Percentiles rank a stretch among this genome's conserved stretches.
Evolutionary conservation across 2,113 vertebrate species (phyloP).

Genomic region (Corythoichthys haematopterus): DNA sequence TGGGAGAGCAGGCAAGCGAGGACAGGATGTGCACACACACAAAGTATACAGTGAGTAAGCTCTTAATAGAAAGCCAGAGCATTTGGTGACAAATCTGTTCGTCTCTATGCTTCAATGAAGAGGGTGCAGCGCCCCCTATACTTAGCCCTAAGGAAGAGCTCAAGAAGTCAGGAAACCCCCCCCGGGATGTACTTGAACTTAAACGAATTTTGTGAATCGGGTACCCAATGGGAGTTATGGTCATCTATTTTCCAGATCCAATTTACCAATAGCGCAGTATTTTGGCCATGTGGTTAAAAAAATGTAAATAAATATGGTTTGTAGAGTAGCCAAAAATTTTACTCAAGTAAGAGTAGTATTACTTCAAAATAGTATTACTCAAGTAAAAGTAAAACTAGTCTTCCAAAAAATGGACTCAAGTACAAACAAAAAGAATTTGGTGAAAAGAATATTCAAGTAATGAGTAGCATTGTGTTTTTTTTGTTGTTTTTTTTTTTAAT

Average conservation of each 20-base stretch:
- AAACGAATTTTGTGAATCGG: background rate
- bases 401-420: too few species aligned
- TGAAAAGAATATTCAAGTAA: too few species aligned
- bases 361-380: too few species aligned
- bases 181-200: background rate
- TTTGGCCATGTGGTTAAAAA: background rate
- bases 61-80: conserved; percentile 34
- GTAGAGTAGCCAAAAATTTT: too few species aligned
- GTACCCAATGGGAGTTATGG: background rate
- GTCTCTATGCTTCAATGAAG: conserved; percentile 31
- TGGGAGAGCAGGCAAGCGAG: conserved; percentile 62
- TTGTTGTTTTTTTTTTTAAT: too few species aligned
- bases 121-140: conserved; percentile 48
- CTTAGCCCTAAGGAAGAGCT: conserved; percentile 5
- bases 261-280: background rate
- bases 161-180: background rate
- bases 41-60: conserved; percentile 34
- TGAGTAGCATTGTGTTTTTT: too few species aligned
- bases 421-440: too few species aligned
- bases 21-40: conserved; percentile 39
- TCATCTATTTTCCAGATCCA: background rate
- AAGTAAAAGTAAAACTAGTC: too few species aligned
- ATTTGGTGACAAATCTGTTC: conserved; percentile 45
- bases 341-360: too few species aligned
- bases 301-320: too few species aligned